Percentiles rank a stretch among this genome's conserved stretches.
phyloP scores from a whole-genome alignment of 2,797 vertebrate genomes.

The Petrocephalus sullivani region DNA sequence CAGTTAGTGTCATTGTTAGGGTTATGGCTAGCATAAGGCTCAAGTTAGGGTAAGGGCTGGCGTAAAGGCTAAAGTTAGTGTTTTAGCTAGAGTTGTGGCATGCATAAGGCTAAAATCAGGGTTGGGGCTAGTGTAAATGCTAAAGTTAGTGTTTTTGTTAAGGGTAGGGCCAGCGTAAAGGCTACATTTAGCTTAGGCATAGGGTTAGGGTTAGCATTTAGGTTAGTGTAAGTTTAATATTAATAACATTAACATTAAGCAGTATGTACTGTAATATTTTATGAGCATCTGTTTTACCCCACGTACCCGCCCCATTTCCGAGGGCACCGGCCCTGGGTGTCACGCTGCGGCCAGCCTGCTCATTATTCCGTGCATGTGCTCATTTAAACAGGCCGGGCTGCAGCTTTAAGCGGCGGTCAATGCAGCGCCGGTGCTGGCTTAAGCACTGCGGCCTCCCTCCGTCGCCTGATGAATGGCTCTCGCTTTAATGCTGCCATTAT shows the following conservation, averaged over 20 bases:
- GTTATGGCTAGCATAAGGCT: neutral
- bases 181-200: neutral
- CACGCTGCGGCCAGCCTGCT: conserved; percentile 40
- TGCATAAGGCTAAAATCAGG: neutral
- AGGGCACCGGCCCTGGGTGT: neutral
- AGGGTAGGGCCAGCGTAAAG: neutral
- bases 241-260: neutral
- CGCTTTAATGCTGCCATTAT: conserved; percentile 41
- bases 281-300: neutral
- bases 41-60: neutral
- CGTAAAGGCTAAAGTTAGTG: neutral
- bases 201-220: neutral
- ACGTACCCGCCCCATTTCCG: neutral
- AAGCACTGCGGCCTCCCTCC: conserved; percentile 61
- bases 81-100: neutral
- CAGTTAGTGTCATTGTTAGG: neutral
- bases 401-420: conserved; percentile 66
- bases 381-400: conserved; percentile 55
- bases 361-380: conserved; percentile 46
- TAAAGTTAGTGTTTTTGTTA: neutral
- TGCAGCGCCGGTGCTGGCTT: conserved; percentile 57
- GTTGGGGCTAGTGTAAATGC: neutral
- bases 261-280: neutral
- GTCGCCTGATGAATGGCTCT: conserved; percentile 65
- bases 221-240: neutral